Base-by-base conservation (phyloP, 1,140 invertebrate genomes). In the Brachionus angularis region DNA sequence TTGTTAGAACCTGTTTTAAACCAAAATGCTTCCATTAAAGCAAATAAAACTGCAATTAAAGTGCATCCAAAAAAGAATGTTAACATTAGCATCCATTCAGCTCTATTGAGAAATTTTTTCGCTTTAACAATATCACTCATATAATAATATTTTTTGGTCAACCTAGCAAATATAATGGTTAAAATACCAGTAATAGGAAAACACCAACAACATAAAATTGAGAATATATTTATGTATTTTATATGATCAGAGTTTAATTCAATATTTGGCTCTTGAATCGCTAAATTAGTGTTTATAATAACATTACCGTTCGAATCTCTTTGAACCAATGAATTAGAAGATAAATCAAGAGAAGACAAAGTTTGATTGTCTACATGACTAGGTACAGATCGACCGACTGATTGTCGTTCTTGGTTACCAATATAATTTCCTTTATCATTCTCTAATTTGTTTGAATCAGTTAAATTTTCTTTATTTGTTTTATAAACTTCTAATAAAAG, bases 31-130 rank as follows among this genome's bases (percentile, higher is more conserved):
- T 58, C 53, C 53, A 58, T 58, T 12, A 58, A 21, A 12, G 62
- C 62, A 25, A 67, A 67, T 16, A 67, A 33, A 67, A 67, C 44
- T 10, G 62, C 62, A 47, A 67, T 67, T 1, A 67, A 12, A 14
- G 62, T 67, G 29, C 42, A 67, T 16, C 62, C 62, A 14, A 67
- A 67, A 47, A 67, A 67, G 47, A 67, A 67, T 16, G 62, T 67
- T 7, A 67, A 31, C 29, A 67, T 46, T 4, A 67, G 31, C 62
- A 50, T 47, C 62, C 62, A 67, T 67, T 67, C 62, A n/a, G 62
- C 62, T 0, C 62, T 4, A 31, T 46, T 50, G 4, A 67, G 14
- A 25, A 25, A 47, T 25, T 67, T 67, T 25, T 67, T 67, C 7
- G 62, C 62, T 14, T 21, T 31, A 10, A 25, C 29, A 12, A 46